These are phyloP conservation scores for Trachelus tabidus DNA, from an alignment of 2,888 invertebrate genomes.

Conservation along the genomic window DNA sequence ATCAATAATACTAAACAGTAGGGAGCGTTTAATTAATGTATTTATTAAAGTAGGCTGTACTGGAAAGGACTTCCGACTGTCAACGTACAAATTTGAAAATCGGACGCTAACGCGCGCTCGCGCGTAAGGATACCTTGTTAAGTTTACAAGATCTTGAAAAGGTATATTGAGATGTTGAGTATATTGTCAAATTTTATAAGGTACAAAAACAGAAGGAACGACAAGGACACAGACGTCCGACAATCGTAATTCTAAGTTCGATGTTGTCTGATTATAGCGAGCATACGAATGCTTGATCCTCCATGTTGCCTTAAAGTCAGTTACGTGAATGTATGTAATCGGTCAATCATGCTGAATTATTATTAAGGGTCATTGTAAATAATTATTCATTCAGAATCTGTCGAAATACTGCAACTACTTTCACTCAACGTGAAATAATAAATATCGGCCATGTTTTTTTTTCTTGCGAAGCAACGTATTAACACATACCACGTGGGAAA, in stretches of 20 bases:
- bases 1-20: slow-evolving; percentile 7
- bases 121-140: not conserved
- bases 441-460: not conserved
- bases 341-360: slow-evolving; percentile 11
- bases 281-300: not conserved
- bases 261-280: not conserved
- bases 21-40: slow-evolving; percentile 26
- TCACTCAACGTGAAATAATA: not conserved
- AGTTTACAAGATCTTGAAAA: not conserved
- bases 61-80: slow-evolving; percentile 24
- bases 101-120: not conserved
- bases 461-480: not conserved
- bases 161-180: not conserved
- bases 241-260: too few relatives aligned
- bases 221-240: too few relatives aligned
- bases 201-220: not conserved
- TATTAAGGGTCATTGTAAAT: slow-evolving; percentile 18
- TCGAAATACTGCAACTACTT: not conserved
- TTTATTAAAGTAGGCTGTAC: slow-evolving; percentile 35
- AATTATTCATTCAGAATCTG: not conserved
- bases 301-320: not conserved
- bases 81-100: slow-evolving; percentile 41
- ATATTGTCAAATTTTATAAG: not conserved
- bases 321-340: not conserved
- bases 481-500: not conserved